These are phyloP conservation scores for Megalops cyprinoides DNA, from an alignment of 2,797 vertebrate genomes.

Conservation along the genomic window DNA sequence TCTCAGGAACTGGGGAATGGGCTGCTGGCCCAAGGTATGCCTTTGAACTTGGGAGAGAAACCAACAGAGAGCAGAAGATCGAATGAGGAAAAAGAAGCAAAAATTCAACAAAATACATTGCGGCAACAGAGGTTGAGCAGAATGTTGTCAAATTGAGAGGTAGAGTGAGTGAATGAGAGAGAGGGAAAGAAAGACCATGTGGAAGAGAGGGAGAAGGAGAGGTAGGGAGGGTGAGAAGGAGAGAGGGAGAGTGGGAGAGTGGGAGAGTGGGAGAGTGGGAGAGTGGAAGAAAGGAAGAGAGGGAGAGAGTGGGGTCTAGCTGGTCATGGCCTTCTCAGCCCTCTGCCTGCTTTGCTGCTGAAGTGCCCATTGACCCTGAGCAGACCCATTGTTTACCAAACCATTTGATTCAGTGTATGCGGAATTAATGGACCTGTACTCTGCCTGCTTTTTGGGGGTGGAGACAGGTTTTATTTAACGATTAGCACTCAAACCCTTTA, in stretches of 20 bases:
- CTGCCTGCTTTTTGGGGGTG: slow-evolving; percentile 39
- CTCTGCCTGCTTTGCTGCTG: slow-evolving; percentile 60
- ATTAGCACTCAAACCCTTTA: slow-evolving; percentile 91
- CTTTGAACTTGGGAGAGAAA: too few relatives aligned
- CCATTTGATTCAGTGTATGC: slow-evolving; percentile 84
- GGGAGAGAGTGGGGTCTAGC: background rate
- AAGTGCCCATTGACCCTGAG: slow-evolving; percentile 86
- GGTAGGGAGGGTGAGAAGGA: too few relatives aligned
- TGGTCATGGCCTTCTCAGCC: background rate
- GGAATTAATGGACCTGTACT: slow-evolving; percentile 62
- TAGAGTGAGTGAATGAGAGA: background rate
- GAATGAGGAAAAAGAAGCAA: background rate
- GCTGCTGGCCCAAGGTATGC: too few relatives aligned
- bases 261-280: too few relatives aligned
- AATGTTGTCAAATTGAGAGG: background rate
- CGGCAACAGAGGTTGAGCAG: background rate
- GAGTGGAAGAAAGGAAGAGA: background rate
- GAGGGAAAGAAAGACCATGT: too few relatives aligned
- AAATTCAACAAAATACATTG: background rate
- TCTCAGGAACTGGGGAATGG: background rate
- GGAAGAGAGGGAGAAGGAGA: too few relatives aligned
- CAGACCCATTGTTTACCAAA: slow-evolving; percentile 84
- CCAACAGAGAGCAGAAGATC: background rate
- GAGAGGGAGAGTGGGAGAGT: too few relatives aligned
- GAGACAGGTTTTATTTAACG: slow-evolving; percentile 87